Evolutionary conservation across 37 sponge, comb jelly and placozoan species (phyloP).

Genomic region (Ephydatia muelleri): DNA sequence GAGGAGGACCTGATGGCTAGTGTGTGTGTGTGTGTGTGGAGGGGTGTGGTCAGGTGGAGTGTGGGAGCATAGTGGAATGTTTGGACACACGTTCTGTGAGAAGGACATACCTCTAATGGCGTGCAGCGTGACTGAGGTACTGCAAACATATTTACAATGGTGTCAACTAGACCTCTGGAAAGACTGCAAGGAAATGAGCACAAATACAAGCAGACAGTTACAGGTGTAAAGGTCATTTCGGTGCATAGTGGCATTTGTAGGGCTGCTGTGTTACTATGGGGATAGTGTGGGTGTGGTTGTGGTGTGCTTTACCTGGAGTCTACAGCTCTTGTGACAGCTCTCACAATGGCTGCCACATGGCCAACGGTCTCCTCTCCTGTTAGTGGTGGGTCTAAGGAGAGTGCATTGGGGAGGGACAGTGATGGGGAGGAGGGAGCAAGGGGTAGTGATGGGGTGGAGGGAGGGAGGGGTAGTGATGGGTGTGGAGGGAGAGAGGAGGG

Average conservation of each 20-base stretch:
- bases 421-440: not conserved
- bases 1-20: slow-evolving; percentile 28
- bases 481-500: slow-evolving; percentile 1
- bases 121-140: not conserved
- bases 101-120: not conserved
- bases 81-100: not conserved
- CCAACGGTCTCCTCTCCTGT: not conserved
- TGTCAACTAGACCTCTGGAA: not conserved
- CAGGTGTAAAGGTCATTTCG: not conserved
- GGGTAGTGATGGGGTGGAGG: not conserved
- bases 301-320: not conserved
- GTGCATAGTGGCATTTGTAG: not conserved
- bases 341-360: slow-evolving; percentile 8
- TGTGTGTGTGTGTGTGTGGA: not conserved
- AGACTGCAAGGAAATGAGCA: not conserved
- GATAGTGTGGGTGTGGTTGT: not conserved
- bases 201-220: not conserved
- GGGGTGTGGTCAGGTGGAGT: not conserved
- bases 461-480: slow-evolving; percentile 1
- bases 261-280: not conserved
- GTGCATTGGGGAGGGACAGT: not conserved
- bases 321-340: slow-evolving; percentile 4
- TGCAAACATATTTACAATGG: not conserved
- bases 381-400: not conserved
- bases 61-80: not conserved